Conservation (phyloP, 2,888 invertebrate species). For the Leptopilina syphax region DNA sequence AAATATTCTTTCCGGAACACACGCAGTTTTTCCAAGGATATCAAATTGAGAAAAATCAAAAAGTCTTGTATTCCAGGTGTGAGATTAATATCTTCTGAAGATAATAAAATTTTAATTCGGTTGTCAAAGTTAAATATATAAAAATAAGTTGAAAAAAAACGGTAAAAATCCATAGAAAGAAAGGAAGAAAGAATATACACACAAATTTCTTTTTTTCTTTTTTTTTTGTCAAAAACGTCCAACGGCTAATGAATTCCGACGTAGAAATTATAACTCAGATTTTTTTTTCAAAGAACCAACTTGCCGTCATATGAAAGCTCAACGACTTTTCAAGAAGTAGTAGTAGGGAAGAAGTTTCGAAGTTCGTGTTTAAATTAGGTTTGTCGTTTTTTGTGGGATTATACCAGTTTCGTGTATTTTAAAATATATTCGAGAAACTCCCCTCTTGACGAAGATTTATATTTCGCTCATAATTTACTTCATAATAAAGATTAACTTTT, state of each 20-base stretch:
- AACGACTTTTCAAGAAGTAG: constrained; percentile 11
- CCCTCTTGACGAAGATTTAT: constrained; percentile 1
- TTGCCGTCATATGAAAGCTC: constrained; percentile 30
- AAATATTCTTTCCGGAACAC: too few species aligned
- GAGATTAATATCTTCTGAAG: constrained; percentile 53
- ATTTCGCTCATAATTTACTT: constrained; percentile 7
- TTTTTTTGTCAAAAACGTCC: constrained; percentile 14
- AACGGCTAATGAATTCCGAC: constrained; percentile 22
- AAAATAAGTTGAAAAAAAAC: constrained; percentile 45
- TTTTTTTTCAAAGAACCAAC: constrained; percentile 14
- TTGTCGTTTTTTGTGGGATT: constrained; percentile 29
- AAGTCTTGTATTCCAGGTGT: constrained; percentile 44
- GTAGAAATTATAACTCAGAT: constrained; percentile 19
- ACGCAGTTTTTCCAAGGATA: too few species aligned
- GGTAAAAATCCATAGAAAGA: constrained; percentile 44
- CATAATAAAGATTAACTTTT: too few species aligned
- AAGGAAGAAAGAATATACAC: constrained; percentile 47
- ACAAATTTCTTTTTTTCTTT: too few species aligned
- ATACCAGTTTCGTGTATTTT: constrained; percentile 16
- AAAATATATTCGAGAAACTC: neutral
- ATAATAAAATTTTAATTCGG: constrained; percentile 53
- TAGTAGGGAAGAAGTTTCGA: constrained; percentile 14
- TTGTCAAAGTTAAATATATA: constrained; percentile 50
- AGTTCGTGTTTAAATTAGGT: constrained; percentile 27
- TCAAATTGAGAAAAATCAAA: too few species aligned